phyloP scores from a whole-genome alignment of 2,113 vertebrate genomes.

The Tachycineta bicolor region DNA sequence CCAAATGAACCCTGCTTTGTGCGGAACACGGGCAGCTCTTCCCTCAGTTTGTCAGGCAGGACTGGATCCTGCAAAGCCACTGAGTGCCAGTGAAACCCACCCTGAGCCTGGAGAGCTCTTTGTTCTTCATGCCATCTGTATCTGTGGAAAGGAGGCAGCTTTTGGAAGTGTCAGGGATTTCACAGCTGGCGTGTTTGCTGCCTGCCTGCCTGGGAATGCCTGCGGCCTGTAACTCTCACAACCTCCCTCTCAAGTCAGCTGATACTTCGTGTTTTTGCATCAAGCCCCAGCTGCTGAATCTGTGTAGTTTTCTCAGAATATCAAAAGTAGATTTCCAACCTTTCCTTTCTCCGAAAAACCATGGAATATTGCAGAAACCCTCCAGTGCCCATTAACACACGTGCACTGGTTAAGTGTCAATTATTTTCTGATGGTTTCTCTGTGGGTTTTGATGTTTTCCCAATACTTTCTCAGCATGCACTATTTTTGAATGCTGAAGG shows the following conservation, averaged over 20 bases:
- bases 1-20: slow-evolving; percentile 40
- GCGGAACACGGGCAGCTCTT: background rate
- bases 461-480: background rate
- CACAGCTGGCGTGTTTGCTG: background rate
- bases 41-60: background rate
- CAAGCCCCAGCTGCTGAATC: background rate
- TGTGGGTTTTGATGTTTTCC: background rate
- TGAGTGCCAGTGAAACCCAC: background rate
- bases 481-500: background rate
- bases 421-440: background rate
- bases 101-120: background rate
- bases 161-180: background rate
- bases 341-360: background rate
- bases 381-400: background rate
- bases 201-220: background rate
- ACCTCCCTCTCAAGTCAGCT: background rate
- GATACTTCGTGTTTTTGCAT: background rate
- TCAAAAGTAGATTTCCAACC: background rate
- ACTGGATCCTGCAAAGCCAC: background rate
- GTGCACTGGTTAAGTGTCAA: background rate
- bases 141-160: background rate
- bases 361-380: background rate
- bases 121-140: background rate
- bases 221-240: background rate
- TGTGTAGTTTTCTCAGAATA: background rate